phyloP scores from a whole-genome alignment of 2,113 vertebrate species.

The Nycticebus coucang region DNA sequence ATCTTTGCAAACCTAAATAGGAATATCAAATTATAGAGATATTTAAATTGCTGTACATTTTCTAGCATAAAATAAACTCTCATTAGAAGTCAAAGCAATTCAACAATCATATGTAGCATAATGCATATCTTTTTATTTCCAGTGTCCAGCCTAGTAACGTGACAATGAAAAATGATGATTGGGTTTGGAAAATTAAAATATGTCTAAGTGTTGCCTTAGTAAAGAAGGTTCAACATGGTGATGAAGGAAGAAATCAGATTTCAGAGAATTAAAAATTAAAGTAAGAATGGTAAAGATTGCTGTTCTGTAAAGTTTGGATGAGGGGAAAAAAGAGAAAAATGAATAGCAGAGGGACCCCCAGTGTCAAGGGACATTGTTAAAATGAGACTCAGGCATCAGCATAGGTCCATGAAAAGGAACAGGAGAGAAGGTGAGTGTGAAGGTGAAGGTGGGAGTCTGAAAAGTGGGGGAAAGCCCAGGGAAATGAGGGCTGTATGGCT shows the following conservation, averaged over 20 bases:
- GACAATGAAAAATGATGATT: neutral
- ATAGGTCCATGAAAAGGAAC: neutral
- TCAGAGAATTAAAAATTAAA: neutral
- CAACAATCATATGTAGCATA: neutral
- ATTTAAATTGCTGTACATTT: neutral
- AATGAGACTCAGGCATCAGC: neutral
- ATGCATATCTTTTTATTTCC: neutral
- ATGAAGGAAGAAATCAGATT: neutral
- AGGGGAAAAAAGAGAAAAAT: neutral
- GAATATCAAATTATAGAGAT: neutral
- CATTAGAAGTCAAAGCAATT: neutral
- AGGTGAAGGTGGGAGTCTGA: neutral
- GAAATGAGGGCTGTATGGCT: neutral
- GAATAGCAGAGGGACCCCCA: neutral
- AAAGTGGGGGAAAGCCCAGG: neutral
- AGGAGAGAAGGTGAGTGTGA: neutral
- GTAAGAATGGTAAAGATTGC: neutral
- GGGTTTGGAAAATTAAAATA: neutral
- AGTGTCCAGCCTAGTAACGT: neutral
- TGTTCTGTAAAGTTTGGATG: neutral
- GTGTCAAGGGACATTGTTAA: neutral
- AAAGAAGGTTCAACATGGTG: neutral
- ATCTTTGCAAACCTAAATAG: neutral
- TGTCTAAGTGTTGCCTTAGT: neutral
- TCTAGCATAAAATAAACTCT: neutral